Conservation (phyloP, 2,113 vertebrate genomes). For the Forbesichthys papilliferus region DNA sequence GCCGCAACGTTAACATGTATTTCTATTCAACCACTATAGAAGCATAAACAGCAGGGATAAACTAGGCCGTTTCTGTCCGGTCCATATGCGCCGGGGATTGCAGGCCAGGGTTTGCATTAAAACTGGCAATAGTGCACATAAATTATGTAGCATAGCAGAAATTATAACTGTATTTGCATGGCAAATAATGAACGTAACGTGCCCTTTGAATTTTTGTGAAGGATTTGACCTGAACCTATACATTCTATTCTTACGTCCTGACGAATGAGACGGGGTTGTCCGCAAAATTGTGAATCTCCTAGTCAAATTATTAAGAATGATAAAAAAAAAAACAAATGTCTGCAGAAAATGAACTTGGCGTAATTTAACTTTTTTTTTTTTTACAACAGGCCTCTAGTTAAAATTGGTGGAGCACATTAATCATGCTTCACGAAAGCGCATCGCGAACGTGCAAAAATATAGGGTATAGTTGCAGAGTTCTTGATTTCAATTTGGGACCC, state of each 20-base stretch:
- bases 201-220: constrained; percentile 20
- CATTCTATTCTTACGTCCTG: constrained; percentile 2
- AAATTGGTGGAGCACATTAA: no score
- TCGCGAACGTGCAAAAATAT: no score
- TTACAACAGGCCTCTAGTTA: no score
- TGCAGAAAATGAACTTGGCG: no score
- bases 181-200: background rate
- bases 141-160: no score
- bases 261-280: constrained; percentile 13
- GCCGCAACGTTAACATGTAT: constrained; percentile 12
- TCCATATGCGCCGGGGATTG: background rate
- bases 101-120: no score
- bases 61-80: background rate
- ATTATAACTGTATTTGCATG: background rate
- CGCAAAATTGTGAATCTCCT: constrained; percentile 17
- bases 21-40: constrained; percentile 19
- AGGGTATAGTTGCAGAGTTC: no score
- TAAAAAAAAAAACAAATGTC: background rate
- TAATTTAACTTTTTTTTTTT: no score
- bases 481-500: no score
- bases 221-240: constrained; percentile 32
- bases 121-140: no score
- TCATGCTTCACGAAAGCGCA: no score
- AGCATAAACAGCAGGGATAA: constrained; percentile 34
- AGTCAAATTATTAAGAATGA: constrained; percentile 11